These are phyloP conservation scores for Atethmia centrago DNA, from an alignment of 2,888 invertebrate genomes.

Conservation along the genomic window DNA sequence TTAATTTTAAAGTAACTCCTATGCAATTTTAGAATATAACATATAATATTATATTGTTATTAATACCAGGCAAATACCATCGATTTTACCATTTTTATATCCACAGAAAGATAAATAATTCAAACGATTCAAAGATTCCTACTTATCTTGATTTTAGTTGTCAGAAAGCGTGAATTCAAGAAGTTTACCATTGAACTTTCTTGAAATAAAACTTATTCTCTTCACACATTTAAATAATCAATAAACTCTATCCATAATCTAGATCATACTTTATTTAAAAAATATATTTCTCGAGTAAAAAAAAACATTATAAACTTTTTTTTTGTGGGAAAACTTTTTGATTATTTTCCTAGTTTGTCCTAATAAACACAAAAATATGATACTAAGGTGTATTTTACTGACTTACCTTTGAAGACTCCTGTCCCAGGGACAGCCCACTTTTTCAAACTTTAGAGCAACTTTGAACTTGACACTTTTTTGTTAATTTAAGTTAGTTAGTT, in stretches of 20 bases:
- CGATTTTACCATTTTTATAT: neutral
- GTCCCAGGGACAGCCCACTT: slow-evolving; percentile 74
- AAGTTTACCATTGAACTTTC: slow-evolving; percentile 22
- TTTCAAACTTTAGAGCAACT: slow-evolving; percentile 72
- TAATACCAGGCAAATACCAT: neutral
- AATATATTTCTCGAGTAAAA: neutral
- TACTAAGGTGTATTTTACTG: neutral
- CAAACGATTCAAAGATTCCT: neutral
- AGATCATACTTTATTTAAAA: neutral
- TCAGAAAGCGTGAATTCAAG: neutral
- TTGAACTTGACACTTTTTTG: slow-evolving; percentile 61
- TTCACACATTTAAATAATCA: neutral
- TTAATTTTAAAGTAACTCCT: neutral
- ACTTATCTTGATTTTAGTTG: neutral
- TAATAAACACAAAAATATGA: neutral
- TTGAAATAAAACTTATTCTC: neutral
- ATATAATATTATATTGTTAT: neutral
- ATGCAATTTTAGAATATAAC: neutral
- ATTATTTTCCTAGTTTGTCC: neutral
- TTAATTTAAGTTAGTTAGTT: slow-evolving; percentile 60
- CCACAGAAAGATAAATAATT: neutral
- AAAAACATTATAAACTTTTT: neutral
- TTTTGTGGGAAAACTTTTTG: neutral
- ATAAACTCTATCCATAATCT: neutral
- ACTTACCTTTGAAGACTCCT: slow-evolving; percentile 68